Evolutionary conservation across 1,140 invertebrate genomes (phyloP), one percentile per base, ranked within the genome.

Genomic region (Reticulitermes speratus): DNA sequence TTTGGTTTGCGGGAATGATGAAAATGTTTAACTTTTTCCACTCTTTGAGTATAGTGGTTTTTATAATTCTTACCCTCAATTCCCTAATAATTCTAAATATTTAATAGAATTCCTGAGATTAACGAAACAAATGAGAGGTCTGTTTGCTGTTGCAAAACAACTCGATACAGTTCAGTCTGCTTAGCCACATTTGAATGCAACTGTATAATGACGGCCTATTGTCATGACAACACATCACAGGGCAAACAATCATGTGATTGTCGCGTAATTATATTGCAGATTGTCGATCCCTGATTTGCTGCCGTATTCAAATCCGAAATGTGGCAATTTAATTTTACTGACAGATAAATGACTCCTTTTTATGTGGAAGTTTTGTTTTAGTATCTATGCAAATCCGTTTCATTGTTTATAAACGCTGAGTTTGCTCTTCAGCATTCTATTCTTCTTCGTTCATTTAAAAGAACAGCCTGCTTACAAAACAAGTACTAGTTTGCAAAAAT

Each of bases 271-370:
- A 9, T 75, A 75, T 75, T 75, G 25, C n/a, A 75, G n/a, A 19
- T 0, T 30, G 65, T 75, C 65, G n/a, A 30, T 75, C n/a, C n/a
- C n/a, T 75, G 25, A 75, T 75, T 75, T 30, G 65, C 65, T 75
- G 25, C 65, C 65, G 65, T 30, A 6, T 75, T 75, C n/a, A 75
- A 30, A 30, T 75, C 7, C 9, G 25, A 14, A 75, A 12, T 75
- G n/a, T 75, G 65, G 65, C n/a, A 75, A 75, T 75, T 75, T 75
- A 30, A 75, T 75, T 75, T 30, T 25, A 30, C 65, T 75, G 65
- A 30, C 65, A 16, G 65, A 75, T 75, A 75, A 75, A 30, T 6
- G 16, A 7, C 8, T 75, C n/a, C n/a, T 75, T 75, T n/a, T 16
- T n/a, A 8, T 1, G 8, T 30, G 65, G n/a, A 30, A 75, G n/a